Evolutionary conservation across 1,140 invertebrate species (phyloP).

Genomic region (Leptopilina clavipes): DNA sequence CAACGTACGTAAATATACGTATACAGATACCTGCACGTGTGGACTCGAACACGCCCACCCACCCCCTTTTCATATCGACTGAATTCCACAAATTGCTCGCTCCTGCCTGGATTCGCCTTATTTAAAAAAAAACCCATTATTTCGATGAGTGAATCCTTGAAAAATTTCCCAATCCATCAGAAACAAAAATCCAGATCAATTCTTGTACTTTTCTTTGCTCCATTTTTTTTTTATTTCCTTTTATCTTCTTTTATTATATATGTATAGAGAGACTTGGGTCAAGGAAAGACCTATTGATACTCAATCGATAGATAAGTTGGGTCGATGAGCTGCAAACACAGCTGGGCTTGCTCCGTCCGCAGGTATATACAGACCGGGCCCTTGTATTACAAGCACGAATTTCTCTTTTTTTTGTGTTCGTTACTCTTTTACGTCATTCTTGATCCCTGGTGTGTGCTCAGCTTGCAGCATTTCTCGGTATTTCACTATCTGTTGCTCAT

Average conservation of each 20-base stretch:
- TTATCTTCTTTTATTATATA: slow-evolving; percentile 17
- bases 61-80: slow-evolving; percentile 54
- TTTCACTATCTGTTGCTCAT: slow-evolving; percentile 60
- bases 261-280: too few species aligned
- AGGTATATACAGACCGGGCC: slow-evolving; percentile 61
- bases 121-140: slow-evolving; percentile 1
- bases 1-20: slow-evolving; percentile 44
- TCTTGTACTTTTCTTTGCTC: too few species aligned
- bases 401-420: slow-evolving; percentile 52
- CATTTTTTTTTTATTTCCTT: slow-evolving; percentile 38
- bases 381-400: slow-evolving; percentile 55
- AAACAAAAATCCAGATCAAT: too few species aligned
- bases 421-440: slow-evolving; percentile 47
- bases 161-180: too few species aligned
- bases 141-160: background rate
- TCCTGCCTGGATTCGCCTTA: background rate
- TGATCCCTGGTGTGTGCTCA: slow-evolving; percentile 66
- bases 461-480: slow-evolving; percentile 67
- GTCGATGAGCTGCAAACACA: slow-evolving; percentile 69
- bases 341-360: slow-evolving; percentile 56
- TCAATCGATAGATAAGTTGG: slow-evolving; percentile 70
- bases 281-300: slow-evolving; percentile 56
- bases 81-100: slow-evolving; percentile 58
- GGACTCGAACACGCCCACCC: slow-evolving; percentile 44
- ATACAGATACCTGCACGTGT: slow-evolving; percentile 54